Base-by-base conservation (phyloP, 2,797 vertebrate genomes). In the Channa striata region DNA sequence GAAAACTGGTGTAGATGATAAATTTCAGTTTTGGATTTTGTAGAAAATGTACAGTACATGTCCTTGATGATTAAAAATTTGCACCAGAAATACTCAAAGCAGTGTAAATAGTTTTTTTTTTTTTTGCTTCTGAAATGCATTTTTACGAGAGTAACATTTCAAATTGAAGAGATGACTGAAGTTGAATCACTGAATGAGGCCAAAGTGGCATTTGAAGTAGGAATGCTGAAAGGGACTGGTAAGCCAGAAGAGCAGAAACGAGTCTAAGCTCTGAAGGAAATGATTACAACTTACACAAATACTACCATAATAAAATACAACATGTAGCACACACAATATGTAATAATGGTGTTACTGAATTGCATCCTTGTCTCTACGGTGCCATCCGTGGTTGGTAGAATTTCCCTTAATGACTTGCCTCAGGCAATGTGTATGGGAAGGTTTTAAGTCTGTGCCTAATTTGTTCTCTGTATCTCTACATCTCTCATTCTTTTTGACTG, bases 401-500 rank as follows among this genome's bases (percentile, higher is more conserved):
- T 47, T 65, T 49, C 33, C 30, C 51, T 56, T 51, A 34, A 74
- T 25, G 39, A 54, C 48, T 68, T 65, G 51, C 37, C 25, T 17
- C 39, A 13, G 49, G 20, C 8, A 9, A 69, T 46, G 11, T 43
- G 46, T 21, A 43, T 56, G 50, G 54, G 46, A 11, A 46, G 23
- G 44, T 68, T 74, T 70, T 50, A 77, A 61, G 63, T 61, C 44
- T 8, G n/a, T 23, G 44, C 11, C 25, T 20, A 56, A 47, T 62
- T 42, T 63, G 68, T 71, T 68, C 47, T 52, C 40, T 25, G 12
- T 56, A 30, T 54, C 33, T 63, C 46, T 52, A 20, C 54, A 37
- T 47, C 44, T 73, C 66, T 62, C 61, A 62, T 42, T 44, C 43
- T 59, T 49, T 65, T 16, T 63, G 14, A 12, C 48, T 37, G 17